Conservation (phyloP, 2,113 vertebrate genomes). For the Sturnira hondurensis region DNA sequence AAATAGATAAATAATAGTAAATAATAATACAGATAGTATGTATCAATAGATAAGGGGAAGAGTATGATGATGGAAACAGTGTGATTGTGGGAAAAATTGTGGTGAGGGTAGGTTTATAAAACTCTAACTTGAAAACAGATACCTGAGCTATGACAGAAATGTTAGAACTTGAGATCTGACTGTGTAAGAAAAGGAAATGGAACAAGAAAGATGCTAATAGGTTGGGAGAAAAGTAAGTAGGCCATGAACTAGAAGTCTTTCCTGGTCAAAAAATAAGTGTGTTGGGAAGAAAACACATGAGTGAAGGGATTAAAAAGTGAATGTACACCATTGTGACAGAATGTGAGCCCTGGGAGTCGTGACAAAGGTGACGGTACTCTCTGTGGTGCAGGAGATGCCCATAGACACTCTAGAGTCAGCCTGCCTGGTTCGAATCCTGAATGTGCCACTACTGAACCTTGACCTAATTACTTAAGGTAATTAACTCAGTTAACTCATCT, state of each 20-base stretch:
- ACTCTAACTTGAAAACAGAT: background rate
- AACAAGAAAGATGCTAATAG: background rate
- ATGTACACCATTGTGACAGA: fast-evolving
- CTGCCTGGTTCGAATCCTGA: background rate
- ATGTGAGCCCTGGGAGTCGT: background rate
- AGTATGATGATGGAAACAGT: background rate
- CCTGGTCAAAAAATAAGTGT: background rate
- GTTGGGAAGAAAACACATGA: background rate
- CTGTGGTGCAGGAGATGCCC: fast-evolving
- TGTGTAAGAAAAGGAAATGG: background rate
- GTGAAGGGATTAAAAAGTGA: background rate
- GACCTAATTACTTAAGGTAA: background rate
- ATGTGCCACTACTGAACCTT: background rate
- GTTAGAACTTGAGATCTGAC: background rate
- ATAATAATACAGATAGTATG: background rate
- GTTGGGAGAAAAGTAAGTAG: background rate
- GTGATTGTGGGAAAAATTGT: background rate
- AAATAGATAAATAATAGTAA: background rate
- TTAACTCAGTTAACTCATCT: background rate
- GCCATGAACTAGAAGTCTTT: background rate
- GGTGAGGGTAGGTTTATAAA: background rate
- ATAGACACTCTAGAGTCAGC: background rate
- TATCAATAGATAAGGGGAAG: background rate
- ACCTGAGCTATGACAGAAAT: background rate
- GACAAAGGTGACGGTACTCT: background rate